Conservation (phyloP, 1,140 invertebrate genomes). For the Drosophila rhopaloa region DNA sequence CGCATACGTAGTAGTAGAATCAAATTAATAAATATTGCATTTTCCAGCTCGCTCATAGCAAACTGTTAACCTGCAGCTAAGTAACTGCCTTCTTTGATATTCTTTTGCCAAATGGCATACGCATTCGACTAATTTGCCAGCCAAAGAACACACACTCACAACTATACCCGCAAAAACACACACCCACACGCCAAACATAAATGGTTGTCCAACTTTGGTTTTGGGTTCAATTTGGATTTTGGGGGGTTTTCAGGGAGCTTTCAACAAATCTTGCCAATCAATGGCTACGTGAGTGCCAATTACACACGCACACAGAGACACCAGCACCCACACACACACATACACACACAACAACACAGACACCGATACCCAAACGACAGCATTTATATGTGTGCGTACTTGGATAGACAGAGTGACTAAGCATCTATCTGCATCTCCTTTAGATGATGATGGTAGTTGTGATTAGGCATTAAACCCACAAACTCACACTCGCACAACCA, state of each 20-base stretch:
- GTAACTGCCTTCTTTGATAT: conserved; percentile 17
- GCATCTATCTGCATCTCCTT: conserved; percentile 21
- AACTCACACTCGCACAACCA: conserved; percentile 1
- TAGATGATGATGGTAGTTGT: conserved; percentile 34
- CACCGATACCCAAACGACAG: conserved; percentile 7
- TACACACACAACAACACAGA: not conserved
- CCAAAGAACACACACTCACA: conserved; percentile 18
- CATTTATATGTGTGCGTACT: conserved; percentile 32
- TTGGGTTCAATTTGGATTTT: conserved; percentile 58
- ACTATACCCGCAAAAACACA: not conserved
- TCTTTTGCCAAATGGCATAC: conserved; percentile 31
- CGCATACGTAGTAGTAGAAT: not conserved
- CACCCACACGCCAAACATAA: conserved; percentile 18
- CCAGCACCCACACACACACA: not conserved
- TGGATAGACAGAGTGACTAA: conserved; percentile 30
- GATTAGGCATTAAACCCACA: conserved; percentile 57
- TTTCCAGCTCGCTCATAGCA: conserved; percentile 5
- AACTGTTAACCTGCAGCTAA: conserved; percentile 12
- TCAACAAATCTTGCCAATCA: conserved; percentile 70
- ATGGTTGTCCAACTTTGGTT: conserved; percentile 55
- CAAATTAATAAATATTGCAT: not conserved
- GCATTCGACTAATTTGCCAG: conserved; percentile 47
- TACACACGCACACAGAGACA: conserved; percentile 35
- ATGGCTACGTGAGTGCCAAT: conserved; percentile 70
- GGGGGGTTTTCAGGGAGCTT: conserved; percentile 45